Conservation (phyloP, 2,797 vertebrate genomes). For the Rhodeus uyekii region DNA sequence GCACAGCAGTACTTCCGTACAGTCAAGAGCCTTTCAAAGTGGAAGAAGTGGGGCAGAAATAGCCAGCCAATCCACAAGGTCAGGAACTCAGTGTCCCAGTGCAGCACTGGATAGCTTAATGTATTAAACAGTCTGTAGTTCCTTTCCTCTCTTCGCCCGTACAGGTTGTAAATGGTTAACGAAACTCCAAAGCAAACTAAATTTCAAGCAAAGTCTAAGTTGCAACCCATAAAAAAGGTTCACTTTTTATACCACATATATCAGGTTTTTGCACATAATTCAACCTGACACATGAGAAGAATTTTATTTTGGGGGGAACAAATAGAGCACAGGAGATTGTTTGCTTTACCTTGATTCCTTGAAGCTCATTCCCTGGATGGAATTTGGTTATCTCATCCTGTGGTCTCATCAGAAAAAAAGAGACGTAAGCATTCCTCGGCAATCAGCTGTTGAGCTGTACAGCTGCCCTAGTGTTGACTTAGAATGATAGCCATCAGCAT, state of each 20-base stretch:
- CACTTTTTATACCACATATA: slow-evolving; percentile 61
- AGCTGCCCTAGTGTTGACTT: slow-evolving; percentile 78
- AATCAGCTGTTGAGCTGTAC: slow-evolving; percentile 77
- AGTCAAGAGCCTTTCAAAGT: slow-evolving; percentile 68
- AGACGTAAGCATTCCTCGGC: slow-evolving; percentile 54
- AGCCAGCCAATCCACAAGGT: slow-evolving; percentile 75
- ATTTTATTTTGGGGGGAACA: neutral
- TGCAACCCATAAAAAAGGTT: slow-evolving; percentile 70
- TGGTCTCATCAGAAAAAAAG: slow-evolving; percentile 41
- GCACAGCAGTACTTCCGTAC: slow-evolving; percentile 59
- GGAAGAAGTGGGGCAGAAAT: slow-evolving; percentile 71
- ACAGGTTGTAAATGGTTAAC: slow-evolving; percentile 64
- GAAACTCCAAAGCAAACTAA: slow-evolving; percentile 68
- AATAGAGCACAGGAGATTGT: slow-evolving; percentile 4
- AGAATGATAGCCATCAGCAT: slow-evolving; percentile 77
- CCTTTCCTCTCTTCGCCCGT: slow-evolving; percentile 21
- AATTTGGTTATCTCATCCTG: slow-evolving; percentile 53
- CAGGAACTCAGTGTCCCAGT: slow-evolving; percentile 64
- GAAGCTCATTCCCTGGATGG: slow-evolving; percentile 40
- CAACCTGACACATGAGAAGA: neutral
- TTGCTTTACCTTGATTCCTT: slow-evolving; percentile 35
- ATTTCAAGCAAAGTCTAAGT: slow-evolving; percentile 66
- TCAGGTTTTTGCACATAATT: neutral
- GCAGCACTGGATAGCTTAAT: slow-evolving; percentile 54
- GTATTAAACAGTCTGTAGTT: slow-evolving; percentile 55